Evolutionary conservation across 2,797 vertebrate species (phyloP).

Genomic region (Microctenopoma steveboyesi): DNA sequence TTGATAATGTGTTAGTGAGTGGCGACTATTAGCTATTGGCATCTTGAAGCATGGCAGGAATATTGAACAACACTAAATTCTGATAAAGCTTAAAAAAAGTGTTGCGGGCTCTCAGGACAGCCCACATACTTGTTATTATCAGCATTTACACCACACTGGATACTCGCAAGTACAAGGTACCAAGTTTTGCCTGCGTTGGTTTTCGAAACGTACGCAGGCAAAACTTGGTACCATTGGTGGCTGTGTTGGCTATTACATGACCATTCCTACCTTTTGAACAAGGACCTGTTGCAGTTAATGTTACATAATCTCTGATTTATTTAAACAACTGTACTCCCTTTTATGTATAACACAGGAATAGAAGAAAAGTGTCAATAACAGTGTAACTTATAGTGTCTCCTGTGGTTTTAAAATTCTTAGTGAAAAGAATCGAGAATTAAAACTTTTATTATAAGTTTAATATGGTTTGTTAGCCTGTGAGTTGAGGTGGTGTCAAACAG

Average conservation of each 20-base stretch:
- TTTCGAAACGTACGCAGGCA: no score
- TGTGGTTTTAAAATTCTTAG: no score
- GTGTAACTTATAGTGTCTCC: no score
- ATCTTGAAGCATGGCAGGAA: conserved; percentile 17
- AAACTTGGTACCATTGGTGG: no score
- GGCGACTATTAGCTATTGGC: conserved; percentile 27
- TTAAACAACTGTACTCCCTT: neutral
- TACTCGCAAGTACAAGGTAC: no score
- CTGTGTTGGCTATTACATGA: neutral
- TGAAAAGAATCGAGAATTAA: no score
- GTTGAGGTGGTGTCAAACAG: no score
- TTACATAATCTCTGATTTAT: neutral
- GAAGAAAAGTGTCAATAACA: neutral
- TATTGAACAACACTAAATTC: conserved; percentile 8
- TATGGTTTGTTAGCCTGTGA: no score
- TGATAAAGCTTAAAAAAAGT: neutral
- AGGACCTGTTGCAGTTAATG: conserved; percentile 23
- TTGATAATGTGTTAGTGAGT: conserved; percentile 12
- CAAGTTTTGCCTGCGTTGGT: no score
- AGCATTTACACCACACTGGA: neutral
- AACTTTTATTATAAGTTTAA: no score
- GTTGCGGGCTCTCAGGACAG: neutral
- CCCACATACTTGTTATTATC: conserved; percentile 3
- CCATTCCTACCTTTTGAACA: conserved; percentile 8
- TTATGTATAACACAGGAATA: neutral